Conservation (phyloP, 2,888 invertebrate species). For the Pyrrhia umbra region DNA sequence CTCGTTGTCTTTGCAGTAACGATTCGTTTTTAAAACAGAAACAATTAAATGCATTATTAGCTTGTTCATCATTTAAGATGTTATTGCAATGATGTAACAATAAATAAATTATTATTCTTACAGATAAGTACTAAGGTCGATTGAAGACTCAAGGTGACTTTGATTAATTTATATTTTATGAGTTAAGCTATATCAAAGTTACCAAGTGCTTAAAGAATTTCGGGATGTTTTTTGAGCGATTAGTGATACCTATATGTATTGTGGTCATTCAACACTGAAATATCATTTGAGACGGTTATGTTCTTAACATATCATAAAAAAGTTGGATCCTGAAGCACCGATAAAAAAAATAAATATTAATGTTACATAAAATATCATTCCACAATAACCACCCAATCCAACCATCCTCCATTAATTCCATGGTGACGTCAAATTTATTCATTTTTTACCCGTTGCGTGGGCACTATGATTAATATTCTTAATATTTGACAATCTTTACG, state of each 20-base stretch:
- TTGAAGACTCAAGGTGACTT: constrained; percentile 17
- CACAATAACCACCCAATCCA: constrained; percentile 34
- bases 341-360: too few species aligned
- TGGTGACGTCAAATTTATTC: constrained; percentile 59
- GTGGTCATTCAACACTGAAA: constrained; percentile 15
- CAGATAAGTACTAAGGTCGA: neutral
- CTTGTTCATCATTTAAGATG: constrained; percentile 6
- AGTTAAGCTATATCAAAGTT: constrained; percentile 4
- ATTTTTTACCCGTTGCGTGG: constrained; percentile 59
- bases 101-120: too few species aligned
- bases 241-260: neutral
- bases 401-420: constrained; percentile 38
- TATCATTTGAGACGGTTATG: too few species aligned
- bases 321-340: too few species aligned
- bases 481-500: constrained; percentile 62
- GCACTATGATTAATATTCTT: constrained; percentile 63
- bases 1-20: constrained; percentile 23
- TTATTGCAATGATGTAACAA: constrained; percentile 20
- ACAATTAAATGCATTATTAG: constrained; percentile 26
- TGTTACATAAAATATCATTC: constrained; percentile 28
- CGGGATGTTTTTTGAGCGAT: neutral
- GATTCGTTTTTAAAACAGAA: constrained; percentile 42
- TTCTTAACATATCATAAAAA: too few species aligned
- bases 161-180: constrained; percentile 25
- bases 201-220: constrained; percentile 4